phyloP scores from a whole-genome alignment of 1,140 invertebrate genomes.

The Tigriopus japonicus region DNA sequence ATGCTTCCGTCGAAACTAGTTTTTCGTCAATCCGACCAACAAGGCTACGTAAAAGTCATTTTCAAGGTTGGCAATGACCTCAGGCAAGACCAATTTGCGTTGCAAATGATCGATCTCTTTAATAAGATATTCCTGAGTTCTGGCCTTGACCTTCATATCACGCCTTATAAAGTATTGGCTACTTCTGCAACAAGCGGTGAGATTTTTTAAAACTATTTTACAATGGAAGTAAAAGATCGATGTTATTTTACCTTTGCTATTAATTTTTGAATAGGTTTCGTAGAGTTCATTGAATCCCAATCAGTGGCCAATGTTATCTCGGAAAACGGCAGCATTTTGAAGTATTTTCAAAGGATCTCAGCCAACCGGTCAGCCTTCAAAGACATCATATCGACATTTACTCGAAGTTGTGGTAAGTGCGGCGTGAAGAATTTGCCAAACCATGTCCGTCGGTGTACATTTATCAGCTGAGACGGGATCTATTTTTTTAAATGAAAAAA shows the following conservation, averaged over 20 bases:
- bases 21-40: neutral
- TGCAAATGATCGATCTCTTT: conserved; percentile 38
- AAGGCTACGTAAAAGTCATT: conserved; percentile 25
- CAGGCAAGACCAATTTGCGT: conserved; percentile 39
- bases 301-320: neutral
- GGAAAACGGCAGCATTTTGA: neutral
- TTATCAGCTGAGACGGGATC: no score
- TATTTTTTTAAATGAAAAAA: neutral
- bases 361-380: neutral
- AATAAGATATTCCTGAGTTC: conserved; percentile 37
- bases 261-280: neutral
- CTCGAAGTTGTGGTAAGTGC: conserved; percentile 4
- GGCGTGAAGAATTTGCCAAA: neutral
- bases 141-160: conserved; percentile 25
- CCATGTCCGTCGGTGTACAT: no score
- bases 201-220: no score
- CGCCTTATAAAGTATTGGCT: neutral
- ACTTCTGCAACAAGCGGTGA: neutral
- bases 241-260: no score
- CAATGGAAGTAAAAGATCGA: no score
- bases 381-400: neutral
- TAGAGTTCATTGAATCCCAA: neutral
- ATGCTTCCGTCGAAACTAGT: neutral
- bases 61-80: conserved; percentile 44
- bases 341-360: neutral